Percentiles rank a stretch among this genome's conserved stretches.
Evolutionary conservation across 2,113 vertebrate species (phyloP).

Genomic region (Ramphastos sulfuratus): DNA sequence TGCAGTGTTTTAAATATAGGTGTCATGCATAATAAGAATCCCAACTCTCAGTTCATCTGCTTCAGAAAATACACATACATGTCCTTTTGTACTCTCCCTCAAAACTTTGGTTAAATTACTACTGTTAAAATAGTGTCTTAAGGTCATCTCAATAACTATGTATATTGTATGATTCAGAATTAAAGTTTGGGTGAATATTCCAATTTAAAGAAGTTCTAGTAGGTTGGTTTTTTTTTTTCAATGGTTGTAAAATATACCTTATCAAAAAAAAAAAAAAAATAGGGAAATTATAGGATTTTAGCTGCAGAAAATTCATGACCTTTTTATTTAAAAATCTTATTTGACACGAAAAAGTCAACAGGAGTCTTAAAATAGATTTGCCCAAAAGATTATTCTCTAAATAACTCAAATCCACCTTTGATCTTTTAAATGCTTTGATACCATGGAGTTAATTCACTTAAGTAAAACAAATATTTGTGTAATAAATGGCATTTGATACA

Average conservation of each 20-base stretch:
- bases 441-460: neutral
- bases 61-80: neutral
- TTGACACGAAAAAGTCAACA: neutral
- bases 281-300: too few relatives aligned
- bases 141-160: neutral
- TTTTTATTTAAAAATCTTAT: neutral
- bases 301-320: too few relatives aligned
- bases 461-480: neutral
- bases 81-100: neutral
- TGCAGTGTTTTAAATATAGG: neutral
- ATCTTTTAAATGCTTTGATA: neutral
- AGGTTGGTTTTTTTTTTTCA: neutral
- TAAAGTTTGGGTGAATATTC: neutral
- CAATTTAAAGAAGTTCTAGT: neutral
- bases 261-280: too few relatives aligned
- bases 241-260: neutral
- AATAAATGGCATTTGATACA: neutral
- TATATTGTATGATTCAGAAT: neutral
- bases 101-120: neutral
- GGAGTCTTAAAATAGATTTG: neutral
- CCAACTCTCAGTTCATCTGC: neutral
- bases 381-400: neutral
- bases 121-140: neutral
- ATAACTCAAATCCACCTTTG: neutral
- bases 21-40: neutral